Percentiles rank a stretch among this genome's conserved stretches.
Conservation (phyloP, 37 sponge, comb jelly and placozoan species). For the Spongilla lacustris region DNA sequence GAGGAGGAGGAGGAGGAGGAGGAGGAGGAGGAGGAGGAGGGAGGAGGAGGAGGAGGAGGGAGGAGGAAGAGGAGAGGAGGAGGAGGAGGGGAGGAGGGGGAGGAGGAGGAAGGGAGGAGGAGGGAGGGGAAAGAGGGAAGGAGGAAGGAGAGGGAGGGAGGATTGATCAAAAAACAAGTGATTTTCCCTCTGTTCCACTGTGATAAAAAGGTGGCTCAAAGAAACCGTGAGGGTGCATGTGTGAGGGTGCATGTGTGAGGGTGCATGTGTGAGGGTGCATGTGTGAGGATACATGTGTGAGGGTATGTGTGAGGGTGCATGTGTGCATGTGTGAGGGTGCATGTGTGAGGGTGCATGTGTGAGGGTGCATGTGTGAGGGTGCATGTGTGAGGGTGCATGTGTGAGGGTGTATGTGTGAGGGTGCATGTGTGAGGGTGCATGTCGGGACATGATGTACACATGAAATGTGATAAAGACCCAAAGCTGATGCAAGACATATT, state of each 20-base stretch:
- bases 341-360: too few relatives aligned
- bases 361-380: too few relatives aligned
- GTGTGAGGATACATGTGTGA: not conserved
- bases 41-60: not conserved
- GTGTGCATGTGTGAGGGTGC: too few relatives aligned
- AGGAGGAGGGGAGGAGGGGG: too few relatives aligned
- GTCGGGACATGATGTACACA: too few relatives aligned
- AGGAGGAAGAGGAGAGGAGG: not conserved
- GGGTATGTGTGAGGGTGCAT: too few relatives aligned
- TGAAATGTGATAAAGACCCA: not conserved
- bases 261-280: not conserved
- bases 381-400: too few relatives aligned
- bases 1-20: not conserved
- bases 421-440: too few relatives aligned
- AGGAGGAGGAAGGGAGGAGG: too few relatives aligned
- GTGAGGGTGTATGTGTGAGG: too few relatives aligned
- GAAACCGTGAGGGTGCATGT: not conserved
- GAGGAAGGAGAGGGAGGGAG: not conserved
- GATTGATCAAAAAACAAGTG: not conserved
- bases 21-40: not conserved
- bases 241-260: not conserved
- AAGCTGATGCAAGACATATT: not conserved
- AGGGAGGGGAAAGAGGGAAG: not conserved
- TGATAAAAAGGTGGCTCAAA: too few relatives aligned
- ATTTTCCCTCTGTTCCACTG: too few relatives aligned